Evolutionary conservation across 1,140 invertebrate species (phyloP).

Genomic region (Nasonia giraulti): DNA sequence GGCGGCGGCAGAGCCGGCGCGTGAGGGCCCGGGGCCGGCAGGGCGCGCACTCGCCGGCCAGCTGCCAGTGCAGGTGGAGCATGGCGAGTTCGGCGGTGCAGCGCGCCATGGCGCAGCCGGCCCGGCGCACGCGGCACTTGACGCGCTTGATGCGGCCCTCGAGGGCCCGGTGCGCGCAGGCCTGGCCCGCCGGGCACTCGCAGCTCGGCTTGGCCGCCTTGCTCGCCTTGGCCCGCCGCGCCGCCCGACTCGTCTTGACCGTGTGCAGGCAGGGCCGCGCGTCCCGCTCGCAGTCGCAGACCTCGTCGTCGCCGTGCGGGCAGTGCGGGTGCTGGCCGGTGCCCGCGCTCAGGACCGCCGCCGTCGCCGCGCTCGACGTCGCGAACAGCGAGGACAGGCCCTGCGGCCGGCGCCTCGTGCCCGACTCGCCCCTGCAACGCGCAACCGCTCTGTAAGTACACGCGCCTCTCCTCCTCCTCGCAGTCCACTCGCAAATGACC

Average conservation of each 20-base stretch:
- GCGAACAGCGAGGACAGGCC: conserved; percentile 57
- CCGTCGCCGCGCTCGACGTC: conserved; percentile 29
- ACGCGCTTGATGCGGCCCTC: conserved; percentile 70
- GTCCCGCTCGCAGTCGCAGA: conserved; percentile 65
- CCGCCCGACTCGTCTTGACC: conserved; percentile 51
- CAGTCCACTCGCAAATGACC: too few relatives aligned
- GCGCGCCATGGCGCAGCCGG: conserved; percentile 70
- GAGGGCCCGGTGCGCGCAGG: conserved; percentile 64
- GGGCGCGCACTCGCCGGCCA: conserved; percentile 69
- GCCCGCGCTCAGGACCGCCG: conserved; percentile 51
- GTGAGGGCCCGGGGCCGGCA: conserved; percentile 75
- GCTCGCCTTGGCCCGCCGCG: too few relatives aligned
- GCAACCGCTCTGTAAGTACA: background rate
- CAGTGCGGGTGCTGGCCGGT: conserved; percentile 55
- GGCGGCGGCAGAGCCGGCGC: conserved; percentile 80
- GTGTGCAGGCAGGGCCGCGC: conserved; percentile 65
- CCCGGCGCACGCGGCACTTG: conserved; percentile 68
- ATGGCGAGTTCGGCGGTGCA: conserved; percentile 71
- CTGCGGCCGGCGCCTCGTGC: conserved; percentile 58
- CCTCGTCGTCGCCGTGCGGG: conserved; percentile 56
- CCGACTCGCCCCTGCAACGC: conserved; percentile 66
- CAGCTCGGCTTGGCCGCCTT: conserved; percentile 54
- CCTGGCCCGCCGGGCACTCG: conserved; percentile 62
- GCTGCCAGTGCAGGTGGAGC: conserved; percentile 70
- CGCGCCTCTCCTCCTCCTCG: background rate